These are phyloP conservation scores for Phrynocephalus guinanensis DNA, from an alignment of 2,797 vertebrate species.

Conservation along the genomic window DNA sequence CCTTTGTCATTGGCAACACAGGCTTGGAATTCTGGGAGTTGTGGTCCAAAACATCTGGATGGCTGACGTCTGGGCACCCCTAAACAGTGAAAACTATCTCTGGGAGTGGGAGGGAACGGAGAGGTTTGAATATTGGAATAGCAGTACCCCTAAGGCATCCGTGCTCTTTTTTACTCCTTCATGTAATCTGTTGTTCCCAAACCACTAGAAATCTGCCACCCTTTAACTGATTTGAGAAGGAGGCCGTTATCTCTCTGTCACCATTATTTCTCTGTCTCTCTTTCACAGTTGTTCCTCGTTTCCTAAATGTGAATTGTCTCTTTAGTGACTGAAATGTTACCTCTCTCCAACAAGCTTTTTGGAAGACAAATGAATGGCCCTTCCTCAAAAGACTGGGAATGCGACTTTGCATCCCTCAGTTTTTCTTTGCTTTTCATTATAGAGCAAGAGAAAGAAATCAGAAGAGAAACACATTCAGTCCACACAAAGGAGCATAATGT, in stretches of 20 bases:
- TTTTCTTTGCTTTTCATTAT: background rate
- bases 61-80: no score
- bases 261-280: background rate
- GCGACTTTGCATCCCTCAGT: background rate
- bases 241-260: background rate
- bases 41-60: no score
- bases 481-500: background rate
- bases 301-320: background rate
- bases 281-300: background rate
- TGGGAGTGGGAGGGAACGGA: background rate
- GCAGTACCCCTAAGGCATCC: background rate
- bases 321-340: background rate
- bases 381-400: background rate
- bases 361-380: background rate
- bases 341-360: no score
- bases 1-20: no score
- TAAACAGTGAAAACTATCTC: background rate
- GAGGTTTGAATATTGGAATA: constrained; percentile 33
- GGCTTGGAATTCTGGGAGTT: no score
- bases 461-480: background rate
- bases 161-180: constrained; percentile 25
- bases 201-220: background rate
- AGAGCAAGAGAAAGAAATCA: background rate
- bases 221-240: background rate
- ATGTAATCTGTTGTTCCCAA: background rate